Percentiles rank a stretch among this genome's conserved stretches.
phyloP scores from a whole-genome alignment of 2,888 invertebrate species.

The Drosophila gaucha region DNA sequence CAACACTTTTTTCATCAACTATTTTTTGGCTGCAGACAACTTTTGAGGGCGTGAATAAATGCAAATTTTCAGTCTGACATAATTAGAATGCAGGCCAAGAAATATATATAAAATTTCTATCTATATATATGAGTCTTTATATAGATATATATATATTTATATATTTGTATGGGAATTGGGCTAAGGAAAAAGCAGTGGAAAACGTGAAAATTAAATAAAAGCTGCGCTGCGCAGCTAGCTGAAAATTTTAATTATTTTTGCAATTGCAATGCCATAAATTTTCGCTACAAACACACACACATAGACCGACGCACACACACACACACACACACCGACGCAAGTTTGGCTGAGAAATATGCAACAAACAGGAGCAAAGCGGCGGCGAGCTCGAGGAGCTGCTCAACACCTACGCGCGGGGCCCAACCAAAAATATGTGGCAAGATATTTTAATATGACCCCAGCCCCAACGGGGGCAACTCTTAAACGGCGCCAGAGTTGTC shows the following conservation, averaged over 20 bases:
- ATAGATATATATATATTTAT: no score
- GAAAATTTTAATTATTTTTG: constrained; percentile 80
- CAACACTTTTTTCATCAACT: background rate
- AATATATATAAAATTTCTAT: no score
- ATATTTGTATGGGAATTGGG: no score
- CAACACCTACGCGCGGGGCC: constrained; percentile 46
- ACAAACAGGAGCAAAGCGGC: constrained; percentile 19
- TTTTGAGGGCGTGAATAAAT: background rate
- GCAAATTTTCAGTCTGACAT: no score
- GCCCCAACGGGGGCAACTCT: constrained; percentile 1
- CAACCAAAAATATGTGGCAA: constrained; percentile 74
- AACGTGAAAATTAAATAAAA: constrained; percentile 54
- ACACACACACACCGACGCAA: constrained; percentile 35
- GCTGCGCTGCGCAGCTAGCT: constrained; percentile 52
- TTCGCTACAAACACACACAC: constrained; percentile 38
- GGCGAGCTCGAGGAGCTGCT: background rate
- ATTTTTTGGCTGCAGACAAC: background rate
- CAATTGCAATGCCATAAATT: constrained; percentile 80
- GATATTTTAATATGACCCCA: constrained; percentile 75
- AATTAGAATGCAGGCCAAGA: no score
- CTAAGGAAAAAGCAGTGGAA: constrained; percentile 15
- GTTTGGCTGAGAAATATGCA: constrained; percentile 39
- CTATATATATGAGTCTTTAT: no score
- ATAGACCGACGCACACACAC: constrained; percentile 19
- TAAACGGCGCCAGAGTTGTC: constrained; percentile 19